Percentiles rank a stretch among this genome's conserved stretches.
These are phyloP conservation scores for Scaptodrosophila latifasciaeformis DNA, from an alignment of 2,888 invertebrate genomes.

Conservation along the genomic window DNA sequence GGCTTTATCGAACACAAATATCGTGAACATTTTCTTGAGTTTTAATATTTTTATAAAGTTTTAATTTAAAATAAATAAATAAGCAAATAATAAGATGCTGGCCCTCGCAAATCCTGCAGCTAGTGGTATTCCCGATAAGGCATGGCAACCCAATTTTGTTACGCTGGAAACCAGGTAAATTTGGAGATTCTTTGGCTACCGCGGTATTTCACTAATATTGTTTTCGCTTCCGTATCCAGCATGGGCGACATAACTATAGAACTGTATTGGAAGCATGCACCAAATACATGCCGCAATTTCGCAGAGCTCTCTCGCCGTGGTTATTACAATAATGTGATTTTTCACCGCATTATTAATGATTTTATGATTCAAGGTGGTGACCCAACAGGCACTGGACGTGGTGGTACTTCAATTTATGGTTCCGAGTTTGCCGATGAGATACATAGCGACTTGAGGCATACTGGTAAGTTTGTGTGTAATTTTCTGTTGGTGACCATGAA, in stretches of 20 bases:
- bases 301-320: slow-evolving; percentile 94
- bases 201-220: neutral
- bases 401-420: slow-evolving; percentile 98
- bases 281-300: slow-evolving; percentile 97
- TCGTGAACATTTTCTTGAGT: no score
- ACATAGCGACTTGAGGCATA: slow-evolving; percentile 93
- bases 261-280: slow-evolving; percentile 99
- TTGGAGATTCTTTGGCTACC: neutral
- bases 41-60: no score
- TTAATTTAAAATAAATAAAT: neutral
- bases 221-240: slow-evolving; percentile 75
- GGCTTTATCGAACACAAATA: no score
- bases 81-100: no score
- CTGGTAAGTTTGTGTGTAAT: no score
- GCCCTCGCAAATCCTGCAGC: slow-evolving; percentile 42
- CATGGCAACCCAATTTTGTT: slow-evolving; percentile 91
- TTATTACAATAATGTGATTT: slow-evolving; percentile 96
- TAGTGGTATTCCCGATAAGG: slow-evolving; percentile 85
- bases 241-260: slow-evolving; percentile 96
- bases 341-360: slow-evolving; percentile 95
- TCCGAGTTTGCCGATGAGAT: slow-evolving; percentile 97
- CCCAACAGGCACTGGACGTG: slow-evolving; percentile 97
- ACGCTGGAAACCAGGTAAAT: slow-evolving; percentile 89
- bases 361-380: slow-evolving; percentile 98
- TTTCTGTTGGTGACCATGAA: no score